Evolutionary conservation across 2,888 invertebrate species (phyloP), one percentile per base, ranked within the genome.

Genomic region (Tiliacea aurago): DNA sequence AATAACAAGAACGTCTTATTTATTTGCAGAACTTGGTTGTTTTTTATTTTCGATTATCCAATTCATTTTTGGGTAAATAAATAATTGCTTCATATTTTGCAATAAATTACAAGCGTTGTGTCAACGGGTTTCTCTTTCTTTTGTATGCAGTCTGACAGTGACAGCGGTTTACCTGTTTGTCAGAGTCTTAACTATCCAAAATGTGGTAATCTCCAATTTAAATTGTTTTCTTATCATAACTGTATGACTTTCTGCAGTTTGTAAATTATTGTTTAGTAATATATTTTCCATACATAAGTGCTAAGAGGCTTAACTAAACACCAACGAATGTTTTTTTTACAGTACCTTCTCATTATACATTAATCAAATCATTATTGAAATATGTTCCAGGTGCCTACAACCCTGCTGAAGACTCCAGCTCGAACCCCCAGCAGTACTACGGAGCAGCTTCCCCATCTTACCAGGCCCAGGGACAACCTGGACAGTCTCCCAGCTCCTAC

Each of bases 321-420:
- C 15, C 28, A 28, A 53, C 23, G 7, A 28, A 15, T 28, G 7
- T 43, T 3, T 28, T 28, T 6, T 7, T 5, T 53, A 51, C 15
- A 28, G 15, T 18, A 28, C 28, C 18, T 18, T 9, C 1, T 55
- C 1, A 18, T 55, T 15, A 18, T n/a, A 28, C 55, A 28, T 28
- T 15, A 15, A 28, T 55, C 7, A 28, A 55, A 28, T 55, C 7
- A 18, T 55, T 55, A 28, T 55, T 55, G 9, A 55, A 55, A 33
- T 18, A 55, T 33, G 71, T 91, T 92, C 6, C 87, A 96, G 96
- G 96, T 76, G 95, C 96, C 28, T 96, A 96, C 89, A 90, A 93
- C 59, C 95, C 95, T 0, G 92, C 94, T 45, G 95, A 95, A 89
- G 91, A 95, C 69, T 84, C 88, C 1, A 88, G 72, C 71, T 63